These are phyloP conservation scores for Agrenia bidenticulata DNA, from an alignment of 2,888 invertebrate genomes.

Conservation along the genomic window DNA sequence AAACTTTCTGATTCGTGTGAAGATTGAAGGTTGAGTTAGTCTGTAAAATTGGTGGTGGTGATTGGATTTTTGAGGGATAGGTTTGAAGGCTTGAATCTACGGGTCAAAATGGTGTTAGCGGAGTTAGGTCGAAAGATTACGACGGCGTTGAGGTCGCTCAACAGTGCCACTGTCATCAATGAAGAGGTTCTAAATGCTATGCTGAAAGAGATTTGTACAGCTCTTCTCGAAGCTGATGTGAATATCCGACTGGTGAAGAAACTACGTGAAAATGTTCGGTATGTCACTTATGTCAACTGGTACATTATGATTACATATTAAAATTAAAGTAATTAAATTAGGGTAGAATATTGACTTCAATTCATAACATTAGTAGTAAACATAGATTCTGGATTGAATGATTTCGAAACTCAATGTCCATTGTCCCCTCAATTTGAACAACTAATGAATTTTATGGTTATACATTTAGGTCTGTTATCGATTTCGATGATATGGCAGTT, in stretches of 20 bases:
- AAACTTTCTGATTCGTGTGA: too few species aligned
- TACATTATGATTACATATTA: too few species aligned
- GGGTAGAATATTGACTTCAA: too few species aligned
- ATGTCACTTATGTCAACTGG: too few species aligned
- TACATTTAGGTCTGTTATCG: slow-evolving; percentile 75
- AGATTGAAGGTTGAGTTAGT: too few species aligned
- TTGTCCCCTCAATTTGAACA: not conserved
- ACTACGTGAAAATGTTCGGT: slow-evolving; percentile 89
- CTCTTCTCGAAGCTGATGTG: slow-evolving; percentile 92
- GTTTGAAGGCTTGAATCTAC: too few species aligned
- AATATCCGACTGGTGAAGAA: slow-evolving; percentile 94
- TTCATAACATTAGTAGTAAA: too few species aligned
- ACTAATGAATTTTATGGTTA: slow-evolving; percentile 6
- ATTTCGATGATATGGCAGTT: slow-evolving; percentile 99
- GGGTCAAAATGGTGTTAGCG: slow-evolving; percentile 88
- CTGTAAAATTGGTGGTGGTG: too few species aligned
- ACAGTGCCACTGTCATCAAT: slow-evolving; percentile 97
- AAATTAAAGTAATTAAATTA: too few species aligned
- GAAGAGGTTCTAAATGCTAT: slow-evolving; percentile 98
- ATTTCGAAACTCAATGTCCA: too few species aligned
- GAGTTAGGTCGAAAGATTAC: slow-evolving; percentile 99
- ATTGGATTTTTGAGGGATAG: too few species aligned
- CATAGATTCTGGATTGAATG: too few species aligned
- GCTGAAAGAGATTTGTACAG: slow-evolving; percentile 98
- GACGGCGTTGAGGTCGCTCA: slow-evolving; percentile 92